Conservation (phyloP, 92 coral and sea anemone genomes). For the Phenganax marumi region DNA sequence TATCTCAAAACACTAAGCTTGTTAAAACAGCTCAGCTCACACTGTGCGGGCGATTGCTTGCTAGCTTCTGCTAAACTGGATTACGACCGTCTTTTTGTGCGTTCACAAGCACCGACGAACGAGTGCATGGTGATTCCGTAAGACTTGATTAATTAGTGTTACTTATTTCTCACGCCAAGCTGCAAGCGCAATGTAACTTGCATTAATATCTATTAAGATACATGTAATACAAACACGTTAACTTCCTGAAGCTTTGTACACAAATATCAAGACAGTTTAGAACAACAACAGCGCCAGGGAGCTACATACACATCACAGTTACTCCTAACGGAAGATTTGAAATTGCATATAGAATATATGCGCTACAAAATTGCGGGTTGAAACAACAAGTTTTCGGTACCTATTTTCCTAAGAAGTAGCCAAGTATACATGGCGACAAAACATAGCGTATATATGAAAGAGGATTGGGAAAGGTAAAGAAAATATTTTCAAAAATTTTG, state of each 20-base stretch:
- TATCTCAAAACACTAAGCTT: conserved; percentile 26
- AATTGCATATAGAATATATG: background rate
- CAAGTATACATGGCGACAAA: background rate
- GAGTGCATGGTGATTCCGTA: background rate
- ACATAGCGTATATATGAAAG: background rate
- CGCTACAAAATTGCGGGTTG: background rate
- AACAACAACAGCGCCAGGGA: conserved; percentile 10
- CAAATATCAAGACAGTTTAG: conserved; percentile 2
- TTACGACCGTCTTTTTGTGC: background rate
- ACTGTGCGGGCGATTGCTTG: background rate
- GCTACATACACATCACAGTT: background rate
- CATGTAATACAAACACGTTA: conserved; percentile 8
- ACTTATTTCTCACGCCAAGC: background rate
- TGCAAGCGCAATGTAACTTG: background rate
- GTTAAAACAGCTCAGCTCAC: conserved; percentile 8
- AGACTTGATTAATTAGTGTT: background rate
- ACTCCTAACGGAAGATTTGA: background rate
- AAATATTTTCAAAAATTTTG: background rate
- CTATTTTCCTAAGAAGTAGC: background rate
- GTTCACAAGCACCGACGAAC: conserved; percentile 10
- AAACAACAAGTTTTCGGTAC: background rate
- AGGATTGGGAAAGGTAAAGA: background rate
- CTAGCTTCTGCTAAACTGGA: conserved; percentile 4
- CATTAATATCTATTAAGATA: background rate
- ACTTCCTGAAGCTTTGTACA: conserved; percentile 32